Evolutionary conservation across 2,113 vertebrate genomes (phyloP).

Genomic region (Channa maculata): DNA sequence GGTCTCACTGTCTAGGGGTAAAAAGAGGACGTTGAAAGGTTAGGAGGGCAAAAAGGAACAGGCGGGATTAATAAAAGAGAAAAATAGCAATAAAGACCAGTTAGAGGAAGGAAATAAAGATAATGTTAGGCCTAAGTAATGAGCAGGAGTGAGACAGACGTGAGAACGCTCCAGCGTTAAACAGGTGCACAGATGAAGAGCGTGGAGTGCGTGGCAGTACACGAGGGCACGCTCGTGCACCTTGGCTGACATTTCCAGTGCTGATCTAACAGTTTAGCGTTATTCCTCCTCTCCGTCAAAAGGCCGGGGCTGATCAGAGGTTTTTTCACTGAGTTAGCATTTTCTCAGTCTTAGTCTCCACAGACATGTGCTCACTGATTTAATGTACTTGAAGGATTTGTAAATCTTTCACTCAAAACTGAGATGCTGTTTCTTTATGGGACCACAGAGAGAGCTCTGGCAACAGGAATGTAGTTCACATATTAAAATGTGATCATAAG

Average conservation of each 20-base stretch:
- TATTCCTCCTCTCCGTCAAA: background rate
- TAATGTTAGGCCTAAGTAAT: background rate
- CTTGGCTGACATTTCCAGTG: slow-evolving; percentile 22
- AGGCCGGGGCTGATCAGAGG: slow-evolving; percentile 33
- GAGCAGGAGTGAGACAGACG: background rate
- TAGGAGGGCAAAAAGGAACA: background rate
- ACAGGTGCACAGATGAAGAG: slow-evolving; percentile 48
- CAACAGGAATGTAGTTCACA: background rate
- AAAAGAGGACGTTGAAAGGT: background rate
- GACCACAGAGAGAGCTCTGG: slow-evolving; percentile 25
- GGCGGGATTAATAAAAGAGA: background rate
- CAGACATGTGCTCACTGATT: slow-evolving; percentile 24
- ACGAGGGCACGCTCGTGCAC: slow-evolving; percentile 5
- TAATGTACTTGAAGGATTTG: slow-evolving; percentile 41
- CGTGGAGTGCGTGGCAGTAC: slow-evolving; percentile 22
- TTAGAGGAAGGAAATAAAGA: background rate
- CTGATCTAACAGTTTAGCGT: slow-evolving; percentile 4
- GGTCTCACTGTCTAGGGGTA: background rate
- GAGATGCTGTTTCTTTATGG: slow-evolving; percentile 13
- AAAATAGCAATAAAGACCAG: background rate
- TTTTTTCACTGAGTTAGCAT: slow-evolving; percentile 54
- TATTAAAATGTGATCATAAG: slow-evolving; percentile 26
- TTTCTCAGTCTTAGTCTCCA: slow-evolving; percentile 41
- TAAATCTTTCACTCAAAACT: slow-evolving; percentile 49
- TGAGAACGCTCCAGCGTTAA: slow-evolving; percentile 28